Evolutionary conservation across 2,797 vertebrate genomes (phyloP), one percentile per base, ranked within the genome.

Genomic region (Siniperca obscura): DNA sequence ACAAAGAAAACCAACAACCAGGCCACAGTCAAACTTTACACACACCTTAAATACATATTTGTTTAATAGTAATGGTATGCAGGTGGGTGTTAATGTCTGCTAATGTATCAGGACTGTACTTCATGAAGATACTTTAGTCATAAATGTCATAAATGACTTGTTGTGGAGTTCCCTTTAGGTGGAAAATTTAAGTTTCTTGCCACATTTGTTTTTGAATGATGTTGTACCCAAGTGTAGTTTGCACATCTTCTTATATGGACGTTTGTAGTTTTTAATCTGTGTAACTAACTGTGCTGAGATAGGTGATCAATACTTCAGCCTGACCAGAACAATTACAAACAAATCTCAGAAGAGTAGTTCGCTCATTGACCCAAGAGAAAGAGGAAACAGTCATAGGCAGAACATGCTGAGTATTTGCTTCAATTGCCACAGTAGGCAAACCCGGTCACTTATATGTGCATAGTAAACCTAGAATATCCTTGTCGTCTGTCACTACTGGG

Each of bases 11-110:
- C 2, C 10, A 55, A 38, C 36, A 34, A 12, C 8, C 6, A 38
- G 19, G 19, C 16, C 7, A 1, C 4, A 19, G 11, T 62, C 9
- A 55, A 21, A 59, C 22, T 36, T 69, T 7, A 30, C 30, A 34
- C 40, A 83, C 56, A 80, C 65, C 78, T 78, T 87, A 30, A 64
- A 50, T 34, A 70, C 34, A 81, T 61, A 78, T 74, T 76, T 76
- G 44, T 22, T 12, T 6, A 52, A n/a, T 40, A 56, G 6, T 4
- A 53, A 40, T 19, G 27, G 27, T 50, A 10, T 46, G 56, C 22
- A 50, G 62, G 7, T 40, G 9, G 42, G 2, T 38, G 22, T 10
- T 50, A n/a, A 30, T 30, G 30, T 17, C 21, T 64, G 5, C n/a
- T 10, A 0, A 52, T 22, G 2, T 25, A 8, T 22, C 3, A 9